phyloP scores from a whole-genome alignment of 2,797 vertebrate genomes.

The Delichon dasypus region DNA sequence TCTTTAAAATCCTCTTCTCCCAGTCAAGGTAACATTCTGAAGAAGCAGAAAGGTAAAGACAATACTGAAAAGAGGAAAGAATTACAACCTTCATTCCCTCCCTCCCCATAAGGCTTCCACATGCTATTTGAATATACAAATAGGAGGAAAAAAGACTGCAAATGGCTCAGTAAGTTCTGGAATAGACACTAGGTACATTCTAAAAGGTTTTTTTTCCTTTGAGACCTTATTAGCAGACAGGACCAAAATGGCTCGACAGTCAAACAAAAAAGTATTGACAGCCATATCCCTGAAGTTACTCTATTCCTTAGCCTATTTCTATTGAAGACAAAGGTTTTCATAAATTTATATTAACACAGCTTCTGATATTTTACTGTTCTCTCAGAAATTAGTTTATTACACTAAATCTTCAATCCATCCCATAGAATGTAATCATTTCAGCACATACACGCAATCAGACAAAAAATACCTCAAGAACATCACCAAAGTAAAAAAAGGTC shows the following conservation, averaged over 20 bases:
- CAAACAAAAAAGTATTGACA: not conserved
- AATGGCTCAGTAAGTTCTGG: not conserved
- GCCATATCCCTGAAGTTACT: not conserved
- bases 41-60: not conserved
- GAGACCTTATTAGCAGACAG: not conserved
- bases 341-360: not conserved
- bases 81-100: not conserved
- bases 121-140: not conserved
- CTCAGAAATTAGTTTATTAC: not conserved
- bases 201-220: not conserved
- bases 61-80: not conserved
- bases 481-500: not conserved
- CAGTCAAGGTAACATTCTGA: not conserved
- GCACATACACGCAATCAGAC: not conserved
- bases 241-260: not conserved
- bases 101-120: not conserved
- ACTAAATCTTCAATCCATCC: not conserved
- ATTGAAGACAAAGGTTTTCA: not conserved
- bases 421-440: not conserved
- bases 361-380: not conserved
- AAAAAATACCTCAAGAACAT: not conserved
- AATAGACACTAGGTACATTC: not conserved
- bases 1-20: not conserved
- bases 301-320: not conserved
- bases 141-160: not conserved